A percentile compares a stretch with the other conserved stretches of the same genome.
phyloP scores from a whole-genome alignment of 2,113 vertebrate genomes.

The Meles meles region DNA sequence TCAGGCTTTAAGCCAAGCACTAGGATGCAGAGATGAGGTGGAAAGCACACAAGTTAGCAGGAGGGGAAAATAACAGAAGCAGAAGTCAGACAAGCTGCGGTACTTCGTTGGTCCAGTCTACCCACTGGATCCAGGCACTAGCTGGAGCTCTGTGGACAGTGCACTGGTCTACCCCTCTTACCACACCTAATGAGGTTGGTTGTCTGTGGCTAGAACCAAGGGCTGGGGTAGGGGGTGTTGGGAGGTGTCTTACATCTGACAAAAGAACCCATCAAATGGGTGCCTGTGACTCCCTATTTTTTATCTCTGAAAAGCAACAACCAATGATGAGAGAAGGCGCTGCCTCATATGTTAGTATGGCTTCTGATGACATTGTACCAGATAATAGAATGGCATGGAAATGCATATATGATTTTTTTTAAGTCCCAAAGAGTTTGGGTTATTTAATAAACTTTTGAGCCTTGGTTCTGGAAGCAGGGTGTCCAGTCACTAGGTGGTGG shows the following conservation, averaged over 20 bases:
- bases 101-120: neutral
- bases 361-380: neutral
- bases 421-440: neutral
- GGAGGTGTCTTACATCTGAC: neutral
- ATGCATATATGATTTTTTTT: neutral
- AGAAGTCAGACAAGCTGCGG: neutral
- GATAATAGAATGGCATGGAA: neutral
- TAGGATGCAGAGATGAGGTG: neutral
- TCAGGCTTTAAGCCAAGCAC: neutral
- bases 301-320: constrained; percentile 1
- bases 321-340: neutral
- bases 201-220: neutral
- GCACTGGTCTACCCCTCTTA: neutral
- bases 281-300: neutral
- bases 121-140: neutral
- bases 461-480: neutral
- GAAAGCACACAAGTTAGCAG: neutral
- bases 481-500: neutral
- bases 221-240: too few relatives aligned
- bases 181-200: neutral
- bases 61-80: neutral
- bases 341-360: neutral
- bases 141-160: neutral
- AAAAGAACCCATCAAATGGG: neutral
- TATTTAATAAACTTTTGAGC: neutral